Conservation (phyloP, 2,797 vertebrate genomes). For the Lophotriccus pileatus region DNA sequence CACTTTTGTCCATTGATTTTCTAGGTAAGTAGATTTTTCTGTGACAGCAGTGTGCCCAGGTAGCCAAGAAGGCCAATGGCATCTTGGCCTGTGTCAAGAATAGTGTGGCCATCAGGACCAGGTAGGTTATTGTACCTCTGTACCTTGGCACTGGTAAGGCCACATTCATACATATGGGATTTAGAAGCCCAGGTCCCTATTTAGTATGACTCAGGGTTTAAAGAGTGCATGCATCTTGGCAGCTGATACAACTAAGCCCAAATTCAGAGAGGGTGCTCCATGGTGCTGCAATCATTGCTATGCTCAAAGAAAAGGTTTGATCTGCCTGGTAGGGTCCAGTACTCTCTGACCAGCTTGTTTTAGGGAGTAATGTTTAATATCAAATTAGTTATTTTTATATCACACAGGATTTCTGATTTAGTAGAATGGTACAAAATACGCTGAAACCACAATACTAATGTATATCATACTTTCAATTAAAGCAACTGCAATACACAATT, state of each 20-base stretch:
- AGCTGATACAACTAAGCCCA: not conserved
- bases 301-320: not conserved
- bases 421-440: not conserved
- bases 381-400: not conserved
- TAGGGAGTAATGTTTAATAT: not conserved
- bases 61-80: not conserved
- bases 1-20: not conserved
- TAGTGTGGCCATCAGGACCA: not conserved
- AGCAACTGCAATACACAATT: not conserved
- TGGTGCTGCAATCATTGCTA: not conserved
- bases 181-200: not conserved
- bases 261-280: not conserved
- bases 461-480: not conserved
- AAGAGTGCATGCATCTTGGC: not conserved
- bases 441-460: not conserved
- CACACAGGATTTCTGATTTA: not conserved
- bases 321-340: not conserved
- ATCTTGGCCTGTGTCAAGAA: not conserved
- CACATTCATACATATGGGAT: not conserved
- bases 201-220: not conserved
- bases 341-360: not conserved
- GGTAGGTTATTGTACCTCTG: not conserved
- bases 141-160: not conserved
- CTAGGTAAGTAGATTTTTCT: not conserved
- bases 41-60: not conserved